A percentile compares a stretch with the other conserved stretches of the same genome.
phyloP scores from a whole-genome alignment of 2,888 invertebrate genomes.

The Ectemnius cavifrons region DNA sequence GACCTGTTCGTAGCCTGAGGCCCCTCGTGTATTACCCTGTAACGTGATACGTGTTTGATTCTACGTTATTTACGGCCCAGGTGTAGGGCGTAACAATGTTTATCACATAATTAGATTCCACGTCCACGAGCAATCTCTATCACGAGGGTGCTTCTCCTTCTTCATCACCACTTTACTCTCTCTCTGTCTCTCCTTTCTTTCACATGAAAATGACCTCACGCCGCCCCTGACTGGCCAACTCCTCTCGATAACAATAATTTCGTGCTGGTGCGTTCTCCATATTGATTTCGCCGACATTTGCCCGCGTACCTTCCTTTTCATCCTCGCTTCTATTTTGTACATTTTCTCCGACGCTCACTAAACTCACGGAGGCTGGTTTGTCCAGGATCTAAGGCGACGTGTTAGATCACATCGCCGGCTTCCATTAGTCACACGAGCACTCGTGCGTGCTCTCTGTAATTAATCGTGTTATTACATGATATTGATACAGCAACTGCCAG shows the following conservation, averaged over 20 bases:
- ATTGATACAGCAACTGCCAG: too few species aligned
- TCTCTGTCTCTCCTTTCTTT: too few species aligned
- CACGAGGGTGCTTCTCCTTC: conserved; percentile 20
- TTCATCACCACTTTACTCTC: too few species aligned
- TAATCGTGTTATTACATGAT: neutral
- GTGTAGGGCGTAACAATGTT: conserved; percentile 62
- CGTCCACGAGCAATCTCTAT: conserved; percentile 54
- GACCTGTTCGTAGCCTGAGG: conserved; percentile 45
- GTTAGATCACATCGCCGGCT: neutral
- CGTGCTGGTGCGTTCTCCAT: conserved; percentile 42
- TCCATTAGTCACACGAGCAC: neutral
- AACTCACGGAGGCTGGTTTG: too few species aligned
- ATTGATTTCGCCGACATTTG: conserved; percentile 50
- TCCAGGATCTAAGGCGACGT: neutral
- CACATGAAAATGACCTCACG: too few species aligned
- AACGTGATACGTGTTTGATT: conserved; percentile 65
- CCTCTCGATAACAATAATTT: conserved; percentile 53
- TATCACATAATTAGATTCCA: conserved; percentile 63
- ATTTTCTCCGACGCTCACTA: too few species aligned
- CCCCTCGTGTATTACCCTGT: conserved; percentile 56
- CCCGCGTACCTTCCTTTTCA: conserved; percentile 14
- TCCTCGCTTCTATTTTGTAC: too few species aligned
- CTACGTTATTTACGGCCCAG: conserved; percentile 64
- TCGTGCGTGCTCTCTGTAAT: neutral
- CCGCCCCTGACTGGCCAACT: too few species aligned